Conservation (phyloP, 2,113 vertebrate species). For the Oenanthe oenanthe region DNA sequence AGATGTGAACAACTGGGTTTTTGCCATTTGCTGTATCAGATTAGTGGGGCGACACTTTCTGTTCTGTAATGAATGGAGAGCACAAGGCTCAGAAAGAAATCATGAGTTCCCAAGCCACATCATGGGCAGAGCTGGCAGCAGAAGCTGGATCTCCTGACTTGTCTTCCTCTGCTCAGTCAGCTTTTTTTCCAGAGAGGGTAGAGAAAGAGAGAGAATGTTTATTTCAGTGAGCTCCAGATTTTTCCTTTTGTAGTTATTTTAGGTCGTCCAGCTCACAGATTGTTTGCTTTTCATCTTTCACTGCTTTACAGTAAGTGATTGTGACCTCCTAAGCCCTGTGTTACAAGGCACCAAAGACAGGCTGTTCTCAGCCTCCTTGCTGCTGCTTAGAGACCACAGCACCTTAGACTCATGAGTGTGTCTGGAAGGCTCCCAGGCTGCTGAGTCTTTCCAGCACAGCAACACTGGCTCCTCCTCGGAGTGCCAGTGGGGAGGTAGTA, state of each 20-base stretch:
- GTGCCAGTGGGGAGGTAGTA: background rate
- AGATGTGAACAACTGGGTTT: background rate
- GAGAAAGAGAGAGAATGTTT: background rate
- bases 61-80: background rate
- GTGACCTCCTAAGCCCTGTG: background rate
- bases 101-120: background rate
- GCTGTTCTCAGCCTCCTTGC: background rate
- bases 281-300: background rate
- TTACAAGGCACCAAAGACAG: background rate
- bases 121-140: constrained; percentile 6
- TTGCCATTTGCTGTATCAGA: background rate
- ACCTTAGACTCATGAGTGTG: background rate
- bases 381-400: background rate
- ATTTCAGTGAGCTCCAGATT: background rate
- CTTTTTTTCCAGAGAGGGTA: background rate
- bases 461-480: background rate
- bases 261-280: background rate
- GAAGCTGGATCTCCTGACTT: constrained; percentile 11
- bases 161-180: background rate
- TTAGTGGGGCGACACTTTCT: background rate
- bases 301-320: background rate
- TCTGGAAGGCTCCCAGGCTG: background rate
- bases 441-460: background rate
- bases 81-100: background rate
- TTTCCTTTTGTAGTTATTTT: constrained; percentile 2